These are phyloP conservation scores for Mystacornis crossleyi DNA, from an alignment of 2,113 vertebrate genomes.

Conservation along the genomic window DNA sequence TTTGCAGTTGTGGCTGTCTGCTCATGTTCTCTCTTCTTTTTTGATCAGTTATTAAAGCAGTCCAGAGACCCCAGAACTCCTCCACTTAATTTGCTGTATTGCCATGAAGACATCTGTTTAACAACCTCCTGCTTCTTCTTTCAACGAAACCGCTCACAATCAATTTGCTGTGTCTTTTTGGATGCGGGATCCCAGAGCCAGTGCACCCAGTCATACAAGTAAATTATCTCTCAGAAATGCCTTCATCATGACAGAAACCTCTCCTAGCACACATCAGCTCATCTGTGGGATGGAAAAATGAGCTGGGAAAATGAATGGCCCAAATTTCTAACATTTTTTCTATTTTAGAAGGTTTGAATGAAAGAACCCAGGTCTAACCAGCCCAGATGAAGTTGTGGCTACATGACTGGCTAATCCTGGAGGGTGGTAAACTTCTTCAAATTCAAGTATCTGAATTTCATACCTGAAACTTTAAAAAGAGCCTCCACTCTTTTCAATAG, in stretches of 20 bases:
- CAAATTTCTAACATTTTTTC: neutral
- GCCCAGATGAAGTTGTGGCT: neutral
- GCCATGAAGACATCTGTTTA: neutral
- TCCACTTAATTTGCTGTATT: neutral
- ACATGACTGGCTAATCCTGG: neutral
- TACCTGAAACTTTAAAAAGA: neutral
- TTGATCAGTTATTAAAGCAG: neutral
- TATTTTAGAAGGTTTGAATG: neutral
- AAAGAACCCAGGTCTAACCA: neutral
- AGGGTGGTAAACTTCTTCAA: neutral
- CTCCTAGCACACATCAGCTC: neutral
- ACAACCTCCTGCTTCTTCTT: neutral
- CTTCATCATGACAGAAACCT: neutral
- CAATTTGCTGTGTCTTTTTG: neutral
- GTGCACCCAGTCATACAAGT: fast-evolving
- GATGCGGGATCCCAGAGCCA: neutral
- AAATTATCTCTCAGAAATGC: neutral
- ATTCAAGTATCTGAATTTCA: neutral
- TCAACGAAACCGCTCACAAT: neutral
- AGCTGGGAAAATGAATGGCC: neutral
- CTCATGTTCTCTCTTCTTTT: neutral
- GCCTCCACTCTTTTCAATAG: neutral
- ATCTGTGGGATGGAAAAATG: neutral
- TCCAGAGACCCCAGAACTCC: neutral
- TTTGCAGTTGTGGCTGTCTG: neutral